Evolutionary conservation across 2,797 vertebrate genomes (phyloP).

Genomic region (Sebastes hubbsi): DNA sequence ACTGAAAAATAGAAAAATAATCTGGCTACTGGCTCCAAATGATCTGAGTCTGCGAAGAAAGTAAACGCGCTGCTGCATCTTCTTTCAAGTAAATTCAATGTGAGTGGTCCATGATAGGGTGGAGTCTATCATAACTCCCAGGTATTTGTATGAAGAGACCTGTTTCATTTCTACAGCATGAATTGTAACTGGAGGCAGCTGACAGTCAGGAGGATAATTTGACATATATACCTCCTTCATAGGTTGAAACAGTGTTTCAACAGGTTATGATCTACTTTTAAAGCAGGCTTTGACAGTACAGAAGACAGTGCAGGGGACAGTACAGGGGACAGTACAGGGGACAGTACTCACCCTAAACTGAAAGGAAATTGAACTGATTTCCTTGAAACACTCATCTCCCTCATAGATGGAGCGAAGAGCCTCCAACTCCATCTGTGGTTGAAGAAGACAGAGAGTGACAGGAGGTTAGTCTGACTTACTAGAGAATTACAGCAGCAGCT

Average conservation of each 20-base stretch:
- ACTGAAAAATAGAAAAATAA: no score
- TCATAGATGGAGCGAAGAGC: conserved; percentile 97
- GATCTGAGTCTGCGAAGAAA: no score
- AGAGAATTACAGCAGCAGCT: neutral
- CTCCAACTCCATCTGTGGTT: conserved; percentile 93
- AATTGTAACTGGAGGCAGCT: no score
- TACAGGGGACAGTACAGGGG: conserved; percentile 15
- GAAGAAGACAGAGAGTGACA: neutral
- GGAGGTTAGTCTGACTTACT: neutral
- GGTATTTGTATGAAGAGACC: no score
- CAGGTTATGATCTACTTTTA: neutral
- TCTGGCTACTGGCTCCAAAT: no score
- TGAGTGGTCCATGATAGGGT: no score
- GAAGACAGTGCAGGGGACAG: neutral
- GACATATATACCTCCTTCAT: neutral
- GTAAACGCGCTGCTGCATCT: no score
- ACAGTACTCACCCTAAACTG: conserved; percentile 90
- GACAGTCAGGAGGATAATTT: neutral
- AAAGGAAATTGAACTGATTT: conserved; percentile 90
- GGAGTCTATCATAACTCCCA: no score
- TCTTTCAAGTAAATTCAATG: no score
- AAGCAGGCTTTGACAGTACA: conserved; percentile 29
- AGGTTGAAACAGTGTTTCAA: neutral
- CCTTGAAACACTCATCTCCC: conserved; percentile 94
- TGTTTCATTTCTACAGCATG: no score